phyloP scores from a whole-genome alignment of 2,888 invertebrate species.

The Phyllotreta striolata region DNA sequence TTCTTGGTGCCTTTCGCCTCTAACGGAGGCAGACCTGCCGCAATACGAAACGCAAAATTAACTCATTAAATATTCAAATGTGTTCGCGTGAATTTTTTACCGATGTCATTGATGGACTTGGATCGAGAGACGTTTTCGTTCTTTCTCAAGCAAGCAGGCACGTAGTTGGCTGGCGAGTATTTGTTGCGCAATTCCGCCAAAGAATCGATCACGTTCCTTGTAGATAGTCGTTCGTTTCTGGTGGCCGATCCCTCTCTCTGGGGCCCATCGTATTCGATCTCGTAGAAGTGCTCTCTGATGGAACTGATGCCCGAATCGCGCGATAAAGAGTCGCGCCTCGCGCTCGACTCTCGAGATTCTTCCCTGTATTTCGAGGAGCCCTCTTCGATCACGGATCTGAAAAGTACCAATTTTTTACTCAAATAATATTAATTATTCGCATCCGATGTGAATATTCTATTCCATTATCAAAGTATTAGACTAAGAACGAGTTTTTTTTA shows the following conservation, averaged over 20 bases:
- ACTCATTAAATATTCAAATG: too few relatives aligned
- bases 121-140: constrained; percentile 60
- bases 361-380: constrained; percentile 61
- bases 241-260: constrained; percentile 65
- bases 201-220: constrained; percentile 56
- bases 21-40: constrained; percentile 56
- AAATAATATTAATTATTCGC: too few relatives aligned
- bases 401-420: constrained; percentile 32
- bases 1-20: constrained; percentile 56
- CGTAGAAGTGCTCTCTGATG: constrained; percentile 50
- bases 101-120: constrained; percentile 69
- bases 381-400: constrained; percentile 60
- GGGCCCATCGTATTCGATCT: constrained; percentile 52
- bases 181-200: constrained; percentile 75
- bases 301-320: constrained; percentile 56
- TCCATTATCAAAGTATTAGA: too few relatives aligned
- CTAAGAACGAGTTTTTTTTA: neutral
- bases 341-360: constrained; percentile 58
- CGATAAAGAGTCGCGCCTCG: constrained; percentile 52
- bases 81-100: too few relatives aligned
- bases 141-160: constrained; percentile 64
- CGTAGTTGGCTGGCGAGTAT: constrained; percentile 79
- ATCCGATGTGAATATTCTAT: too few relatives aligned
- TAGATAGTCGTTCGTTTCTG: constrained; percentile 47
- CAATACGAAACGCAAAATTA: too few relatives aligned